These are phyloP conservation scores for Burhinus bistriatus DNA, from an alignment of 2,113 vertebrate species.

Conservation along the genomic window DNA sequence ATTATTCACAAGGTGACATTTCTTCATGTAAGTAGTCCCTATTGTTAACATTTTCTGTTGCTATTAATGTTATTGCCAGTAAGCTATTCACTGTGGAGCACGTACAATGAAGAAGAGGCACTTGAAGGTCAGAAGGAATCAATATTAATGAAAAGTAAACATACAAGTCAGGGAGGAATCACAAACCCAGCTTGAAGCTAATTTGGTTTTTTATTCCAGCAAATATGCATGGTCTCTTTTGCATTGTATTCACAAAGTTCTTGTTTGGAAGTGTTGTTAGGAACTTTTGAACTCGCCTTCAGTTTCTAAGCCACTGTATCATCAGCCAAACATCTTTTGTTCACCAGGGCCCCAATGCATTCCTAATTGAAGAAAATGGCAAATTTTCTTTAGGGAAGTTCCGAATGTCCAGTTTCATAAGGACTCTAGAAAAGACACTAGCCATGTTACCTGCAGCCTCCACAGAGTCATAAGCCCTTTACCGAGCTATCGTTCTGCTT, in stretches of 20 bases:
- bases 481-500: not conserved
- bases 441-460: not conserved
- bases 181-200: conserved; percentile 51
- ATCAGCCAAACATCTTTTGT: not conserved
- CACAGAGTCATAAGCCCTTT: not conserved
- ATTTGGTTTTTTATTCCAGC: conserved; percentile 34
- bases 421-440: not conserved
- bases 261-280: conserved; percentile 47
- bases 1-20: not conserved
- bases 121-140: conserved; percentile 44
- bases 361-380: not conserved
- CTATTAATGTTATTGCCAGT: conserved; percentile 4
- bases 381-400: not conserved
- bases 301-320: not conserved
- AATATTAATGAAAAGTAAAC: conserved; percentile 62
- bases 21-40: not conserved
- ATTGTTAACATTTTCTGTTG: not conserved
- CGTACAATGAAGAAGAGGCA: conserved; percentile 2
- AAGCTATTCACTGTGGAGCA: not conserved
- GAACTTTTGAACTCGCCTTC: conserved; percentile 17
- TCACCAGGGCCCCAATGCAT: not conserved
- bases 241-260: conserved; percentile 36
- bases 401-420: not conserved
- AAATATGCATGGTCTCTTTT: conserved; percentile 16
- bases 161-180: conserved; percentile 39